Evolutionary conservation across 2,113 vertebrate species (phyloP), one percentile per base, ranked within the genome.

Genomic region (Eudyptes chrysolophus): DNA sequence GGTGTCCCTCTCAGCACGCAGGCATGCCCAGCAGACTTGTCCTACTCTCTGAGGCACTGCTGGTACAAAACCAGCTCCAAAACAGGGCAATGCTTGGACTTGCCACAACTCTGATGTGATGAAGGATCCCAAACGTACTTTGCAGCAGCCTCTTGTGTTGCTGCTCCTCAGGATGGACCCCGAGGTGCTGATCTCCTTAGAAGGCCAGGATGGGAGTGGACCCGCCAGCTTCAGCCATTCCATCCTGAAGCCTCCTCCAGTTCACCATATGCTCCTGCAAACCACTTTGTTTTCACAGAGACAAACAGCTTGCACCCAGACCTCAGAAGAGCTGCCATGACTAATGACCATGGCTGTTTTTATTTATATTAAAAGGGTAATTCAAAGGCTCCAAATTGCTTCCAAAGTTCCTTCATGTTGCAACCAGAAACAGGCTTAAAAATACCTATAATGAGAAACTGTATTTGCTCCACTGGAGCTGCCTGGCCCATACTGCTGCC

Each of bases 221-320:
- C 32, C 55, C 19, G 55, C 11, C 19, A 93, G 36, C 52, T 76
- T 40, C 10, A 4, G 46, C 36, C 44, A 49, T 69, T 94, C 71
- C 48, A 88, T 36, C 40, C 49, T 40, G 38, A 94, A 72, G 49
- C 49, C 57, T 38, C 82, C 51, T 66, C 30, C 32, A 64, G 48
- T 51, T 87, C 84, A 87, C 42, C 3, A 5, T 62, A 36, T 29
- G 78, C 51, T 92, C 69, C 46, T 60, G 52, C 52, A 75, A 87
- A 87, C 25, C 27, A 34, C 42, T 82, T 62, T 87, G 62, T 87
- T 78, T 87, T 92, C 77, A 82, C 40, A 78, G 40, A 90, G 42
- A 75, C 70, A 66, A 84, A 95, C 62, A 91, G 78, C 74, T 82
- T 82, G 74, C 48, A 92, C 52, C 13, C 69, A 97, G 82, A 90